Base-by-base conservation (phyloP, 2,888 invertebrate genomes). In the Diarsia rubi region DNA sequence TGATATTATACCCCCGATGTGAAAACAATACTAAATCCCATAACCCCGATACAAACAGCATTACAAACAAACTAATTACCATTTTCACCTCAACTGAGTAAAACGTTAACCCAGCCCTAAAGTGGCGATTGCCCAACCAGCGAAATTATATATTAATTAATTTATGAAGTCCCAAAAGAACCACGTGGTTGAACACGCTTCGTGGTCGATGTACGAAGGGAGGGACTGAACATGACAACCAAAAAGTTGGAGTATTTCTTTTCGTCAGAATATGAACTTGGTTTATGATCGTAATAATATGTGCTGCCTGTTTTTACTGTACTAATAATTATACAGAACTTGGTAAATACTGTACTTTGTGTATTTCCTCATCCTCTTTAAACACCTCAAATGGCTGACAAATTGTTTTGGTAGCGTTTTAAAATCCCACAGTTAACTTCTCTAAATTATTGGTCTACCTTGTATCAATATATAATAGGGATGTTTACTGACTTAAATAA, bases 91-190 rank as follows among this genome's bases (percentile, higher is more conserved):
- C 59, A 82, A 76, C 42, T 54, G n/a, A 69, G 59, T 72, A 47
- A 64, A 85, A 70, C 54, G 21, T 69, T 60, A 76, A 72, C 59
- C 71, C 70, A 64, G 71, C 69, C 83, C 75, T 64, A 78, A 24
- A 67, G 69, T 64, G n/a, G 62, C 59, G 63, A 86, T 83, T 78
- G 63, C 73, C 72, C 60, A 83, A 78, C 67, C n/a, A 74, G 49
- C 63, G 52, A 69, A 84, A 81, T 78, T 60, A 81, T 85, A 79
- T 70, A 75, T 81, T 86, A 86, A 85, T 85, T 85, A 85, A 82
- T 81, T 70, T 71, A 76, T 76, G 81, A 85, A 86, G 79, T 81
- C 85, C 79, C 86, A 67, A 71, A 77, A 77, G 86, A 75, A 79
- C 42, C 74, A 75, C 75, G 81, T 75, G 78, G 70, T 66, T 0